A percentile compares a stretch with the other conserved stretches of the same genome.
Evolutionary conservation across 2,113 vertebrate genomes (phyloP).

Genomic region (Colaptes auratus): DNA sequence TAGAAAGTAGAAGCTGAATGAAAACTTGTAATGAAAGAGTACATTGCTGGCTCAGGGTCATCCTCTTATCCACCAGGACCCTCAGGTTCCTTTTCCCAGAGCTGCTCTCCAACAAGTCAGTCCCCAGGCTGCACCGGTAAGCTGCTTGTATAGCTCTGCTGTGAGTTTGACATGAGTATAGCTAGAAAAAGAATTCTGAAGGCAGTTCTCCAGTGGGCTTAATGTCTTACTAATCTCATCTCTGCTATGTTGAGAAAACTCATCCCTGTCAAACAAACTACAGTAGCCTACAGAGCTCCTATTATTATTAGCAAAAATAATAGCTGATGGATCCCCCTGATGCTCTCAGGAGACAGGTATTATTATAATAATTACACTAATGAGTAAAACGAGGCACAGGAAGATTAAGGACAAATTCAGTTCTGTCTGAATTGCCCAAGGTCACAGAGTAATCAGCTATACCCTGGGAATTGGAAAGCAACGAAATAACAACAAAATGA

Average conservation of each 20-base stretch:
- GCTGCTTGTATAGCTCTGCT: not conserved
- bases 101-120: no score
- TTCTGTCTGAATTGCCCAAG: not conserved
- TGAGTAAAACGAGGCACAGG: slow-evolving; percentile 21
- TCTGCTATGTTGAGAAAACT: not conserved
- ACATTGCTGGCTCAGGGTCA: no score
- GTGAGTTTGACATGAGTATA: not conserved
- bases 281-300: not conserved
- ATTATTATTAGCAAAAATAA: slow-evolving; percentile 14
- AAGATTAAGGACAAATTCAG: slow-evolving; percentile 3
- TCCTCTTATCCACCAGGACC: no score
- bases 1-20: not conserved
- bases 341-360: slow-evolving; percentile 23
- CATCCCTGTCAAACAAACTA: not conserved
- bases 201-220: not conserved
- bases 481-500: not conserved
- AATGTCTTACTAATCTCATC: not conserved
- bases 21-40: not conserved
- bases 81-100: no score
- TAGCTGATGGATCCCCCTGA: not conserved
- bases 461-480: not conserved
- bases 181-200: slow-evolving; percentile 9
- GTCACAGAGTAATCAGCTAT: slow-evolving; percentile 14
- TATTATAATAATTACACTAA: slow-evolving; percentile 44
- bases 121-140: not conserved